Evolutionary conservation across 2,113 vertebrate species (phyloP).

Genomic region (Eptesicus fuscus): DNA sequence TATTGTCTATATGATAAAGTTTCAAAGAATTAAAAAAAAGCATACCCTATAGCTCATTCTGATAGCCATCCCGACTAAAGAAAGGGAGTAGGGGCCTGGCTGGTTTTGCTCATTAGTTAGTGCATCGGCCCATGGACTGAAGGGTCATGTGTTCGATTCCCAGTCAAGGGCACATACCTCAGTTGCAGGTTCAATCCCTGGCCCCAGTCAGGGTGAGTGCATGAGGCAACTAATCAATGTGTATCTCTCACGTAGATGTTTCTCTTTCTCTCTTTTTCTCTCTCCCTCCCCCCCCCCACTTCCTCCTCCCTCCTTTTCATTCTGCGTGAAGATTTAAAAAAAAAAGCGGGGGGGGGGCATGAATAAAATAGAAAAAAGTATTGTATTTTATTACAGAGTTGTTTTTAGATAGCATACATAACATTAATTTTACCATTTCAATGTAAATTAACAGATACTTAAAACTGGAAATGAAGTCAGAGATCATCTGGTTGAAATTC

Average conservation of each 20-base stretch:
- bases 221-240: too few species aligned
- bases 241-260: too few species aligned
- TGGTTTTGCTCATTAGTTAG: too few species aligned
- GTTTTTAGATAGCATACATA: neutral
- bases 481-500: neutral
- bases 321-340: neutral
- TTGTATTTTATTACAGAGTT: slow-evolving; percentile 1
- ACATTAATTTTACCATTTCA: slow-evolving; percentile 5
- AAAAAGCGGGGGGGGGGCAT: neutral
- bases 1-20: neutral
- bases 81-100: neutral
- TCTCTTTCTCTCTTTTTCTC: too few species aligned
- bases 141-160: too few species aligned
- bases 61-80: neutral
- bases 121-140: too few species aligned
- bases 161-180: too few species aligned
- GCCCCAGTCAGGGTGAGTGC: too few species aligned
- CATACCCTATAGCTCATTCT: neutral
- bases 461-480: neutral
- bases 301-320: too few species aligned
- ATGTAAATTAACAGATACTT: neutral
- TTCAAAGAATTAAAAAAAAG: neutral
- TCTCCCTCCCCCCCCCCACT: too few species aligned
- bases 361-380: neutral
- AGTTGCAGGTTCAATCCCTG: too few species aligned